Evolutionary conservation across 2,113 vertebrate genomes (phyloP), one percentile per base, ranked within the genome.

Genomic region (Cavia porcellus): DNA sequence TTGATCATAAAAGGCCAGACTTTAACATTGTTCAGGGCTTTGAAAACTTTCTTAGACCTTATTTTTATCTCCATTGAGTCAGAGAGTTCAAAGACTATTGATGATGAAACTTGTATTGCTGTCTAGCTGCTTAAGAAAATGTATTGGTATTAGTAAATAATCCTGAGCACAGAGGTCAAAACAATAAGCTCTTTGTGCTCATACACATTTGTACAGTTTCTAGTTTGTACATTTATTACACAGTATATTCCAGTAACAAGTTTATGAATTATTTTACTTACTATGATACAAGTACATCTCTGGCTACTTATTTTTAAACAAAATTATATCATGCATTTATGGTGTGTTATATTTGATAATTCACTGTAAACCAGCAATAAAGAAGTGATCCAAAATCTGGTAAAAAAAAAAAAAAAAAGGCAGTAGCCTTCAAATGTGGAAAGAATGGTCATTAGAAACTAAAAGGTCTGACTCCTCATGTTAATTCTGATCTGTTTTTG

Each of bases 11-110:
- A 96, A 97, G 22, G 61, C 94, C 70, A 96, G 90, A 97, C 84
- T 98, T 94, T 97, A 98, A 97, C 94, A 98, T 96, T 66, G 11
- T 98, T 98, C 97, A 97, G 96, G 96, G 97, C 93, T 98, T 98
- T 98, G 2, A 0, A 98, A 98, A 97, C 83, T 96, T 97, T 97
- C 95, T 82, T 95, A 96, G 93, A 98, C 90, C 97, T 98, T 96
- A 96, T 98, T 98, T 98, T 98, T 97, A 98, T 93, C 47, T 97
- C 95, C 96, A 82, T 77, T 98, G 96, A 98, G 97, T 97, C 97
- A 98, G 91, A 74, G 90, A 96, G 61, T 94, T 72, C 86, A 89
- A 93, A 86, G 66, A 95, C 79, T 96, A 80, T 96, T 97, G 96
- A 61, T 93, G 95, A 89, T 95, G 96, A 81, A 92, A 86, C 68